These are phyloP conservation scores for Rutilus rutilus DNA, from an alignment of 2,113 vertebrate genomes.

Conservation along the genomic window DNA sequence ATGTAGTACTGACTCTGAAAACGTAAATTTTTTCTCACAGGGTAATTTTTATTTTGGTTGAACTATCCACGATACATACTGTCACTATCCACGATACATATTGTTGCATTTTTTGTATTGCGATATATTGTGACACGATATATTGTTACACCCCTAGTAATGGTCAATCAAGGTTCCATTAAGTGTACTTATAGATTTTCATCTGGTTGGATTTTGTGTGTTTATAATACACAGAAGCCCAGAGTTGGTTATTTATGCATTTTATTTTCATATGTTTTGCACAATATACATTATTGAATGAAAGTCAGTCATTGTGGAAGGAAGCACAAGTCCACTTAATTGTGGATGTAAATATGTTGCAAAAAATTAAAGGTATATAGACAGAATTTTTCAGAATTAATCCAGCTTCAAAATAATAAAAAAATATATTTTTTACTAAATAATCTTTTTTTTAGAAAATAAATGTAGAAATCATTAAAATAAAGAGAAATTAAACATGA, in stretches of 20 bases:
- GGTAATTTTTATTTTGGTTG: too few species aligned
- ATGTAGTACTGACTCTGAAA: too few species aligned
- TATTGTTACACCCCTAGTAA: too few species aligned
- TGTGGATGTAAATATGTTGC: background rate
- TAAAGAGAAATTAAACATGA: background rate
- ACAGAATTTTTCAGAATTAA: background rate
- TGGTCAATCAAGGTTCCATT: background rate
- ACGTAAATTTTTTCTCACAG: too few species aligned
- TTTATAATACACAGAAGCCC: background rate
- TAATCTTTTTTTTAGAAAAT: background rate
- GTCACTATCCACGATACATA: too few species aligned
- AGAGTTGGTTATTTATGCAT: background rate
- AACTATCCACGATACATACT: too few species aligned
- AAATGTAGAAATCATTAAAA: conserved; percentile 1
- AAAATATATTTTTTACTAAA: background rate
- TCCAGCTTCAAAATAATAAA: background rate
- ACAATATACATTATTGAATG: background rate
- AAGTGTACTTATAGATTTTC: background rate
- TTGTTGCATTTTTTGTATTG: too few species aligned
- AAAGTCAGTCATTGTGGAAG: background rate
- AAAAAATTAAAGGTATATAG: background rate
- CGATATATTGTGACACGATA: too few species aligned
- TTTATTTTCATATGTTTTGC: conserved; percentile 14
- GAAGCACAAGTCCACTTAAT: background rate
- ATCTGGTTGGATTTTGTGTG: background rate